Conservation (phyloP, 2,797 vertebrate species). For the Helostoma temminkii region DNA sequence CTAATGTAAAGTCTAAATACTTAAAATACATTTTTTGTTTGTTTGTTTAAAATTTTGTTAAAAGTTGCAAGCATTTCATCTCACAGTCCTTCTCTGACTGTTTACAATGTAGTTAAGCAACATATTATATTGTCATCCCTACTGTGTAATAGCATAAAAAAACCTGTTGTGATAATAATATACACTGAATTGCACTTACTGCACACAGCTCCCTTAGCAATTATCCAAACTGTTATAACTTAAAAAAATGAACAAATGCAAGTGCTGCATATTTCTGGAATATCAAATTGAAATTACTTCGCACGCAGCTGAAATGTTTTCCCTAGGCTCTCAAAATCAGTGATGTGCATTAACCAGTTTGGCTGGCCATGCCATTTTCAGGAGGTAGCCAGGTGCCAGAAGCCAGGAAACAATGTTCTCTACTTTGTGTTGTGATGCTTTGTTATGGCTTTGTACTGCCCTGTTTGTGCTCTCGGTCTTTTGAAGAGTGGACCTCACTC, state of each 20-base stretch:
- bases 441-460: constrained; percentile 77
- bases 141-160: constrained; percentile 20
- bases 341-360: constrained; percentile 70
- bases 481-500: constrained; percentile 59
- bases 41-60: constrained; percentile 21
- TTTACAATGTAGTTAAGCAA: constrained; percentile 19
- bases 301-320: constrained; percentile 56
- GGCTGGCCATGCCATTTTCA: constrained; percentile 69
- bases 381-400: constrained; percentile 64
- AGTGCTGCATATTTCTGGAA: constrained; percentile 47
- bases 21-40: too few relatives aligned
- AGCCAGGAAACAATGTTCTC: constrained; percentile 68
- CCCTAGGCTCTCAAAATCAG: constrained; percentile 50
- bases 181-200: constrained; percentile 2
- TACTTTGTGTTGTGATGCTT: constrained; percentile 72
- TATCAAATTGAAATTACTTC: constrained; percentile 44
- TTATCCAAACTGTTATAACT: constrained; percentile 43
- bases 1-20: too few relatives aligned
- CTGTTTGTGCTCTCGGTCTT: constrained; percentile 68
- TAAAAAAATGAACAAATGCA: constrained; percentile 46
- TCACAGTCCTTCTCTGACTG: constrained; percentile 29
- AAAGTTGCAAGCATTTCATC: constrained; percentile 22
- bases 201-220: constrained; percentile 27
- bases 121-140: background rate
- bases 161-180: constrained; percentile 37